phyloP scores from a whole-genome alignment of 1,140 invertebrate genomes.

The Magallana gigas region DNA sequence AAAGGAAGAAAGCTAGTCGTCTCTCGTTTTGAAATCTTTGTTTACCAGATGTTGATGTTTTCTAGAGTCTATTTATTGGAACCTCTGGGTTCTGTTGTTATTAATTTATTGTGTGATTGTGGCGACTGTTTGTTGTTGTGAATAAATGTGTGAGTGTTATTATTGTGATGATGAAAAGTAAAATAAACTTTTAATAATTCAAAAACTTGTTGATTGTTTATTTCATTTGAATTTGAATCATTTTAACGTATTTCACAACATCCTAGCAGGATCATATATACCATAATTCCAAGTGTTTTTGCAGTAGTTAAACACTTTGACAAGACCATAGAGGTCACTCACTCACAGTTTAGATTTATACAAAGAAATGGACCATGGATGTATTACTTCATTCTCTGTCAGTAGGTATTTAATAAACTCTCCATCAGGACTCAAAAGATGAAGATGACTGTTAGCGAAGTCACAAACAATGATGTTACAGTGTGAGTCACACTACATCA shows the following conservation, averaged over 20 bases:
- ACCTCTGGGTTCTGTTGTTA: neutral
- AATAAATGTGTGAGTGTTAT: neutral
- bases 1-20: slow-evolving; percentile 26
- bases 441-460: neutral
- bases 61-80: slow-evolving; percentile 24
- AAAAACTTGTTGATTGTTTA: too few species aligned
- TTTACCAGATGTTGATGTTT: neutral
- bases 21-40: neutral
- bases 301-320: neutral
- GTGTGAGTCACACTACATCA: too few species aligned
- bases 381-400: neutral
- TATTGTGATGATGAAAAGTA: neutral
- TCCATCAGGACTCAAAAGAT: slow-evolving; percentile 4
- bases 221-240: too few species aligned
- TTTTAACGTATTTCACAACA: too few species aligned
- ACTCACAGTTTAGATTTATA: neutral
- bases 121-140: neutral
- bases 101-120: slow-evolving; percentile 21
- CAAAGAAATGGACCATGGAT: neutral
- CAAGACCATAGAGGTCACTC: neutral
- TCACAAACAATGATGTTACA: neutral
- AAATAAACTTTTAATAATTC: neutral
- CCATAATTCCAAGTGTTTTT: too few species aligned
- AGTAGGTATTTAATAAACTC: neutral
- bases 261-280: too few species aligned